Evolutionary conservation across 2,888 invertebrate genomes (phyloP).

Genomic region (Heliconius ethilla): DNA sequence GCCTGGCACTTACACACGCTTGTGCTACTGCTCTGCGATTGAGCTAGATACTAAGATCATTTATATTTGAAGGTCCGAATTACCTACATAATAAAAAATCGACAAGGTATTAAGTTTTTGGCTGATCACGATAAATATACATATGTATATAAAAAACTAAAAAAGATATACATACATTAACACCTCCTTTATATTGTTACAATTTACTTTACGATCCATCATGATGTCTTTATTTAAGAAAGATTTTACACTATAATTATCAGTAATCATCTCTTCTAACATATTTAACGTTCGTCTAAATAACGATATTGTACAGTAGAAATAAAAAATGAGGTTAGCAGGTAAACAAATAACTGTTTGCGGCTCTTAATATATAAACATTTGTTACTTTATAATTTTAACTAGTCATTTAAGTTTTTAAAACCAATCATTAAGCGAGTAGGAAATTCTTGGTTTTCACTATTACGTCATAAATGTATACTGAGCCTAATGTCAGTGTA

Average conservation of each 20-base stretch:
- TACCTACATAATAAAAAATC: no score
- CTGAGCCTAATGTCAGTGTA: not conserved
- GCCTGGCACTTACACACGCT: no score
- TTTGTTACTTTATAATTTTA: conserved; percentile 11
- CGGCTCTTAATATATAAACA: not conserved
- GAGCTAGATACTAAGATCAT: no score
- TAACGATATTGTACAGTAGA: conserved; percentile 6
- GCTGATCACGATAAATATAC: no score
- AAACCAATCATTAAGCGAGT: not conserved
- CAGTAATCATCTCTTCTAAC: not conserved
- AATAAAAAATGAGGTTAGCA: conserved; percentile 17
- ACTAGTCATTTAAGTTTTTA: conserved; percentile 3
- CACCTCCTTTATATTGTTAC: not conserved
- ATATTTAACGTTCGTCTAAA: not conserved
- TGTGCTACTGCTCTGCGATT: no score
- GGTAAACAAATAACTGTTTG: conserved; percentile 23
- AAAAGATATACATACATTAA: not conserved
- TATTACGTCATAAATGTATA: conserved; percentile 8
- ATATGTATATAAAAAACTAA: not conserved
- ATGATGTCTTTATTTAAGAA: not conserved
- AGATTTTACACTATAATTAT: not conserved
- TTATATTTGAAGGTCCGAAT: no score
- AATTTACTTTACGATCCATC: not conserved
- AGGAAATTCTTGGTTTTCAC: not conserved
- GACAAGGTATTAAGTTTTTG: no score